Base-by-base conservation (phyloP, 2,113 vertebrate species). In the Ptyas mucosa region DNA sequence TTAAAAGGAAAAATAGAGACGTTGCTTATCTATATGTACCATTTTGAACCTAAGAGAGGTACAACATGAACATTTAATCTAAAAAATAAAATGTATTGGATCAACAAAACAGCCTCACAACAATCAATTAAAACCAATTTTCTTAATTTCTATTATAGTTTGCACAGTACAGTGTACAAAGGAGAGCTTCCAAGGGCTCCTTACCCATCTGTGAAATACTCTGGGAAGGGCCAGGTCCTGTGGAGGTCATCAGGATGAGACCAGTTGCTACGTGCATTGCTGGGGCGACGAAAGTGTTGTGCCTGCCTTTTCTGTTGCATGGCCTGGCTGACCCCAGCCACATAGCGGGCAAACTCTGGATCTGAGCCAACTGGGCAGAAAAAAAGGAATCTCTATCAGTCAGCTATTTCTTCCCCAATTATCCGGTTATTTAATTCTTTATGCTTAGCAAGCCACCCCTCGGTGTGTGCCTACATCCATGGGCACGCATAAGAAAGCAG, bases 261-360 rank as follows among this genome's bases (percentile, higher is more conserved):
- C 99, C 99, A 99, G 97, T 99, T 98, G 97, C 98, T 97, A 49
- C 98, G 98, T 0, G 98, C 89, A 95, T 98, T 98, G 98, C 98
- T 98, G 0, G 98, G 98, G 3, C 98, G 99, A 21, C 98, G 99
- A 91, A 99, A 97, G 0, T 99, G 99, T 95, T 99, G 99, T 20
- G 98, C 98, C 96, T 99, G 99, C 92, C 99, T 97, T 96, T 99
- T 99, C 95, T 99, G 99, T 95, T 99, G 99, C 99, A 99, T 99
- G 96, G 98, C 99, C 97, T 99, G 99, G 96, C 98, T 99, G 93
- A 99, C 99, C 91, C 99, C 99, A 1, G 99, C 99, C 18, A 99
- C 99, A 0, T 99, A 99, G 93, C 99, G 99, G 15, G 98, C 99
- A 97, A 99, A 99, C 97, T 99, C 99, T 0, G 99, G 99, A 94